Conservation (phyloP, 2,888 invertebrate species). For the Hemithea aestivaria region DNA sequence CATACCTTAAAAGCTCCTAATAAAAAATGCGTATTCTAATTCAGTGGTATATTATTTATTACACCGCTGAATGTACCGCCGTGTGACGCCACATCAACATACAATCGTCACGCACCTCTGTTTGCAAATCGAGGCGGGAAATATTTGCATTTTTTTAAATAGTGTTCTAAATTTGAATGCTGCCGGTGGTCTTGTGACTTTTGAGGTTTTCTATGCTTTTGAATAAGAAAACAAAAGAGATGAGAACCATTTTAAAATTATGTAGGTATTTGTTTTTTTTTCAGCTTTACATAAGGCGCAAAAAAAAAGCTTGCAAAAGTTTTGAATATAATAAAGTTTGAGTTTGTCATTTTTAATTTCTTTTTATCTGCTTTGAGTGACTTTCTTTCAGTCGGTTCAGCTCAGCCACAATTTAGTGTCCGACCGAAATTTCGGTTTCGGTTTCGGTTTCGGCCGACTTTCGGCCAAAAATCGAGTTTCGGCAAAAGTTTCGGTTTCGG, state of each 20-base stretch:
- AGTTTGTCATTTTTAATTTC: too few relatives aligned
- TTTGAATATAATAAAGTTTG: too few relatives aligned
- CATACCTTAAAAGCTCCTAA: neutral
- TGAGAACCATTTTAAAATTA: neutral
- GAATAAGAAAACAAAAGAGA: too few relatives aligned
- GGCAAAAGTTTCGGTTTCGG: too few relatives aligned
- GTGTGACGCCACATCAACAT: slow-evolving; percentile 56
- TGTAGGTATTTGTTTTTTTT: neutral
- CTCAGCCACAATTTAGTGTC: too few relatives aligned
- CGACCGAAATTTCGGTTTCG: too few relatives aligned
- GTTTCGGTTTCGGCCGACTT: too few relatives aligned
- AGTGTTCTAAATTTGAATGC: slow-evolving; percentile 58
- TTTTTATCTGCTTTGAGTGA: too few relatives aligned
- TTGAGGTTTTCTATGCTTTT: slow-evolving; percentile 7
- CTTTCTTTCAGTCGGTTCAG: too few relatives aligned
- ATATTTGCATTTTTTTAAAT: slow-evolving; percentile 54
- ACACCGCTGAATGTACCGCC: slow-evolving; percentile 17
- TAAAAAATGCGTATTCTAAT: neutral
- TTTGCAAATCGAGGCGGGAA: slow-evolving; percentile 68
- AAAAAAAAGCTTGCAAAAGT: too few relatives aligned
- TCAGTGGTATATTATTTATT: slow-evolving; percentile 7
- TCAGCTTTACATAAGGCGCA: too few relatives aligned
- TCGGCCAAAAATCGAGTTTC: too few relatives aligned
- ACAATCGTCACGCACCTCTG: slow-evolving; percentile 68
- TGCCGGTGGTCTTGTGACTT: slow-evolving; percentile 54